Base-by-base conservation (phyloP, 2,888 invertebrate genomes). In the Timema cristinae region DNA sequence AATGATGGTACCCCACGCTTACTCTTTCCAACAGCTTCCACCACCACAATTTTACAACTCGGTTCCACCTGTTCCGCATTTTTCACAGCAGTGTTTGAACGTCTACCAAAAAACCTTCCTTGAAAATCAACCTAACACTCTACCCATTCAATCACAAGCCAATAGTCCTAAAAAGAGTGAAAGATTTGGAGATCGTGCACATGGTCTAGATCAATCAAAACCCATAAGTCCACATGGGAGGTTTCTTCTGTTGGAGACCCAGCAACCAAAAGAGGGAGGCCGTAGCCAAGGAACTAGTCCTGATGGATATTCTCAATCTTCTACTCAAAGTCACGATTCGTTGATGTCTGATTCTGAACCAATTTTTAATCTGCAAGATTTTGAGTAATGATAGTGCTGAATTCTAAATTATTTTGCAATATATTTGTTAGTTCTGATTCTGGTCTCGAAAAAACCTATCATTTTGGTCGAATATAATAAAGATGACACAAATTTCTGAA, bases 281-380 rank as follows among this genome's bases (percentile, higher is more conserved):
- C 48, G 11, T 61, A 7, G 61, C 32, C 32, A 32, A 47, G 6
- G 32, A 6, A 8, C 16, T 32, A 61, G 32, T 61, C 61, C 2
- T 61, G 32, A 7, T 61, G 61, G 13, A 15, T 7, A 32, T 61
- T 61, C n/a, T 59, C 32, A 32, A 61, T 61, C 16, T 47, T 47
- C 10, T 61, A 10, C 13, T 61, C 16, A 61, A 32, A 61, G 61
- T 13, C 61, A 61, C 13, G 13, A 7, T 9, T 61, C 61, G 47
- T 61, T 48, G 9, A 48, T 61, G 13, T 61, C 6, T 32, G 8
- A 61, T 61, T 61, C 16, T 13, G 61, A 61, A 61, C 32, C 61
- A 10, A 61, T 61, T 61, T 61, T 61, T 15, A 32, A 7, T 61
- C 48, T 61, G 48, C 16, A 61, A 32, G 10, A 61, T 61, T 61